Evolutionary conservation across 2,113 vertebrate species (phyloP).

Genomic region (Burhinus oedicnemus): DNA sequence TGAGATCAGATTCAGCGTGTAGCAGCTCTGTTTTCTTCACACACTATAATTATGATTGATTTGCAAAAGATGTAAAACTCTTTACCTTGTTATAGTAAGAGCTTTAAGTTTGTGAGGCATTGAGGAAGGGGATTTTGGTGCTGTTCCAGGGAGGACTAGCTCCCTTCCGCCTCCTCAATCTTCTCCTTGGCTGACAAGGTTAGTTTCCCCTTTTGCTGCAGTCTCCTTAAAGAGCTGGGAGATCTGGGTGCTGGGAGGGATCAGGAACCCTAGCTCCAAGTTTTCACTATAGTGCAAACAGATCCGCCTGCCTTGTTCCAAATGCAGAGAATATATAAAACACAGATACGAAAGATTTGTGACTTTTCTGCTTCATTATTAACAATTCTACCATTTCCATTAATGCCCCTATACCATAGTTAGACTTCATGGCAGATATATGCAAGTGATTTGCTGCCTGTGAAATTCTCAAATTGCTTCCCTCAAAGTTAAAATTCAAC

Average conservation of each 20-base stretch:
- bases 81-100: background rate
- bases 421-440: background rate
- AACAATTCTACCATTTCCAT: background rate
- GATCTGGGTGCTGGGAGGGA: background rate
- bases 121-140: background rate
- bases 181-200: background rate
- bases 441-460: background rate
- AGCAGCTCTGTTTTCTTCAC: slow-evolving; percentile 17
- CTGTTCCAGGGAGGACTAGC: background rate
- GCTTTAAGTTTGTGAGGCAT: background rate
- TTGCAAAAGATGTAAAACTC: slow-evolving; percentile 17
- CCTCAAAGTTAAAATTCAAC: background rate
- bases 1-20: background rate
- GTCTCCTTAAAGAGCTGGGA: background rate
- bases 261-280: background rate
- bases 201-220: background rate
- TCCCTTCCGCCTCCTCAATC: background rate
- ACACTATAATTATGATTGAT: slow-evolving; percentile 29
- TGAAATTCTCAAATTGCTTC: background rate
- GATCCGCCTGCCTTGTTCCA: background rate
- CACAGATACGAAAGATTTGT: rapidly evolving
- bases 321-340: background rate
- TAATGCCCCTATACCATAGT: background rate
- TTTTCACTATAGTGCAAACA: background rate
- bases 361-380: background rate